Evolutionary conservation across 2,888 invertebrate genomes (phyloP).

Genomic region (Eristalis intricaria): DNA sequence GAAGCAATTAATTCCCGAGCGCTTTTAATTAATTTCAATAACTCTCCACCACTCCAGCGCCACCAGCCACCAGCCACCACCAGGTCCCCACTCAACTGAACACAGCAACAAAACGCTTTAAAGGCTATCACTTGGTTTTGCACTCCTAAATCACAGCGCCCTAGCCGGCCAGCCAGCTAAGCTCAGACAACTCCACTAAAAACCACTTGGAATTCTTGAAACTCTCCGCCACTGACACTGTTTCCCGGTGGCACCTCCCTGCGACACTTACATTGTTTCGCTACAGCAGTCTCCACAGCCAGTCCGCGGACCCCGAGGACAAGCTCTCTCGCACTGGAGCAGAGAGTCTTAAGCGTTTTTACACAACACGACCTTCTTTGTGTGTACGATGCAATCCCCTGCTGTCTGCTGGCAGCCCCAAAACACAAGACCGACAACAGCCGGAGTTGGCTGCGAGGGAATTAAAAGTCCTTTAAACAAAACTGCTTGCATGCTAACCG

Average conservation of each 20-base stretch:
- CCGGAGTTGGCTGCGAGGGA: conserved; percentile 22
- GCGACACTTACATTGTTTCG: conserved; percentile 10
- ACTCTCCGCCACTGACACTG: conserved; percentile 28
- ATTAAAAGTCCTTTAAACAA: conserved; percentile 40
- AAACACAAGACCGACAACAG: background rate
- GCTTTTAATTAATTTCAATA: conserved; percentile 49
- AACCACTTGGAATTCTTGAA: conserved; percentile 23
- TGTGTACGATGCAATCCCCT: conserved; percentile 19
- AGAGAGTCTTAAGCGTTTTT: conserved; percentile 5
- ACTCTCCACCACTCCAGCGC: background rate
- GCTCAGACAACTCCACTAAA: background rate
- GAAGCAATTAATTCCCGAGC: conserved; percentile 5
- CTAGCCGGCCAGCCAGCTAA: background rate
- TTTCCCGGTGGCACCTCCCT: conserved; percentile 8
- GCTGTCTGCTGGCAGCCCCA: background rate
- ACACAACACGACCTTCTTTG: conserved; percentile 14
- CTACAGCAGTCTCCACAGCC: background rate
- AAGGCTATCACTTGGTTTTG: background rate
- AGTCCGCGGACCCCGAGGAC: background rate
- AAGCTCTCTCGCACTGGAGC: background rate
- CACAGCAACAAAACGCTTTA: background rate
- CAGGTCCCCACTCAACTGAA: background rate
- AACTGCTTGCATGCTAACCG: conserved; percentile 49
- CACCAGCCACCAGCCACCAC: background rate
- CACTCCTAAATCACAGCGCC: background rate